Conservation (phyloP, 1,140 invertebrate genomes). For the Eubasilissa regina region DNA sequence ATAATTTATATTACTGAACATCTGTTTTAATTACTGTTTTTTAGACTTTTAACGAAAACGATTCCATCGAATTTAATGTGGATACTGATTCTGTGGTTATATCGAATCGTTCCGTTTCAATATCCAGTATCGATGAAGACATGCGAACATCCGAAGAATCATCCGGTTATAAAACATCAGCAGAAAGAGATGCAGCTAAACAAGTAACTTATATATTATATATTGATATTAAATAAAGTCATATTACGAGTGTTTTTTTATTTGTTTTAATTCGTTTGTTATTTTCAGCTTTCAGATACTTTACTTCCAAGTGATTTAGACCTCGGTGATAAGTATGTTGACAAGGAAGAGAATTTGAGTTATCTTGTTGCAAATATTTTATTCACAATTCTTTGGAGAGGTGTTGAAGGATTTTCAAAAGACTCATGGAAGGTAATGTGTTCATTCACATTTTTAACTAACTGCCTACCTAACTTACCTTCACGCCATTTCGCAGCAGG, state of each 20-base stretch:
- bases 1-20: no score
- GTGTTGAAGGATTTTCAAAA: constrained; percentile 74
- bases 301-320: constrained; percentile 47
- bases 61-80: constrained; percentile 53
- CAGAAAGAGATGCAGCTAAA: constrained; percentile 41
- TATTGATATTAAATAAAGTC: not conserved
- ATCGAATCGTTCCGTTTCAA: constrained; percentile 54
- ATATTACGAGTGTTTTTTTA: not conserved
- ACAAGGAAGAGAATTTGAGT: constrained; percentile 74
- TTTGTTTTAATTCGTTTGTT: not conserved
- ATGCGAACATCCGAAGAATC: constrained; percentile 40
- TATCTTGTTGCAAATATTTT: constrained; percentile 75
- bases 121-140: constrained; percentile 53
- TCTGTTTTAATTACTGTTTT: not conserved
- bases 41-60: constrained; percentile 53
- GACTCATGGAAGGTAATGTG: constrained; percentile 73
- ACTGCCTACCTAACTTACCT: no score
- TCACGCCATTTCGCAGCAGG: no score
- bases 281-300: constrained; percentile 47
- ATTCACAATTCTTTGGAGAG: constrained; percentile 77
- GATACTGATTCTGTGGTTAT: constrained; percentile 51
- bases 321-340: constrained; percentile 61
- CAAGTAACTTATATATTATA: constrained; percentile 24
- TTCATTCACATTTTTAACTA: no score
- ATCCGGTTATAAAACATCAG: constrained; percentile 42